phyloP scores from a whole-genome alignment of 2,888 invertebrate species.

The Toxonevra muliebris region DNA sequence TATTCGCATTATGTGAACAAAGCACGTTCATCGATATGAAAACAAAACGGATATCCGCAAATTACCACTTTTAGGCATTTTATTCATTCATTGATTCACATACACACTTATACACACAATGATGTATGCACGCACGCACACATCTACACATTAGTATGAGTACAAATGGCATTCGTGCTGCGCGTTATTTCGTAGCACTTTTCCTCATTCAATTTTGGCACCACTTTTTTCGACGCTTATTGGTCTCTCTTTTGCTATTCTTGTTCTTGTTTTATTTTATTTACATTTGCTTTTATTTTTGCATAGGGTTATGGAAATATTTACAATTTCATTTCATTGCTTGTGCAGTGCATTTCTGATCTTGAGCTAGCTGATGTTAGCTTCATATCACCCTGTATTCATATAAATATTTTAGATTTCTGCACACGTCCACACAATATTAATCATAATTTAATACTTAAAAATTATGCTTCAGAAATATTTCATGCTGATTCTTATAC shows the following conservation, averaged over 20 bases:
- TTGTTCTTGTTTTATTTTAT: neutral
- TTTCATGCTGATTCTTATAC: conserved; percentile 16
- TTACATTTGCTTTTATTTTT: conserved; percentile 1
- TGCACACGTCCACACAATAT: conserved; percentile 41
- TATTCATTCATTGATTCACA: conserved; percentile 18
- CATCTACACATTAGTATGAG: neutral
- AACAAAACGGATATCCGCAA: conserved; percentile 44
- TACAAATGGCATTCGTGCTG: neutral
- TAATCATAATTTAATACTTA: conserved; percentile 45
- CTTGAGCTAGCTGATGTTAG: neutral
- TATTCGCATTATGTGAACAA: conserved; percentile 26
- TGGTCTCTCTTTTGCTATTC: neutral
- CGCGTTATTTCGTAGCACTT: conserved; percentile 9
- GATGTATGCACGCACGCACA: neutral
- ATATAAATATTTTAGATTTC: conserved; percentile 31
- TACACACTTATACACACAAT: neutral
- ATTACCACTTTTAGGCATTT: conserved; percentile 44
- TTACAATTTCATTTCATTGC: neutral
- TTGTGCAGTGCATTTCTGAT: neutral
- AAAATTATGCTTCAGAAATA: conserved; percentile 38
- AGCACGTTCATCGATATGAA: conserved; percentile 40
- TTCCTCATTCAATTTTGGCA: conserved; percentile 20
- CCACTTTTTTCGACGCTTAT: conserved; percentile 6
- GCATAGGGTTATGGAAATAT: neutral
- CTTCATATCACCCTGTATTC: neutral